Percentiles rank a stretch among this genome's conserved stretches.
These are phyloP conservation scores for Cheilosia urbana DNA, from an alignment of 2,888 invertebrate species.

Conservation along the genomic window DNA sequence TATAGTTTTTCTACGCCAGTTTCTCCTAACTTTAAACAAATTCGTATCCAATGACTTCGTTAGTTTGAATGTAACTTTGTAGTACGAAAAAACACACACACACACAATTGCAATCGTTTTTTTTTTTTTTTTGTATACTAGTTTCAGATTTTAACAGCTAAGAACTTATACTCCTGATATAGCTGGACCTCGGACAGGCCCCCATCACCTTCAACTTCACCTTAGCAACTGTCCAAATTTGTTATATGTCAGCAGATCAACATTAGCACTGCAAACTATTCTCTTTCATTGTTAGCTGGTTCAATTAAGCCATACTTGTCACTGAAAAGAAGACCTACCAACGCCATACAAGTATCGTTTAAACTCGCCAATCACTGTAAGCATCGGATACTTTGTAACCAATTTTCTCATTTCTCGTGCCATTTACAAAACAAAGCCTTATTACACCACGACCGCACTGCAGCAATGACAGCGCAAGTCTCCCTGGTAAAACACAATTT, in stretches of 20 bases:
- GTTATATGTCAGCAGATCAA: not conserved
- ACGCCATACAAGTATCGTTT: constrained; percentile 32
- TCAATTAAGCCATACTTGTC: constrained; percentile 32
- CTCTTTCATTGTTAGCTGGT: not conserved
- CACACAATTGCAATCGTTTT: no score
- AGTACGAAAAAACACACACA: no score
- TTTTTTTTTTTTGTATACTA: no score
- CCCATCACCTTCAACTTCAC: no score
- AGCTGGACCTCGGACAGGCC: no score
- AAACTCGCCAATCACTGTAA: constrained; percentile 46
- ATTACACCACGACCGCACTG: not conserved
- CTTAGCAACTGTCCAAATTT: not conserved
- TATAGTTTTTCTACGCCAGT: no score
- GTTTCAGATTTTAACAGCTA: no score
- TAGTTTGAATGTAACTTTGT: no score
- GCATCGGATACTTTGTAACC: constrained; percentile 47
- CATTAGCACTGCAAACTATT: not conserved
- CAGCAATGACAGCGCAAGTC: constrained; percentile 33
- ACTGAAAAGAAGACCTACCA: constrained; percentile 3
- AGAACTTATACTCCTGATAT: no score
- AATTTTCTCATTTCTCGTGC: constrained; percentile 48
- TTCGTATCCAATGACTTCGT: no score
- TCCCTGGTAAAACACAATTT: constrained; percentile 39
- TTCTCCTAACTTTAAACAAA: no score
- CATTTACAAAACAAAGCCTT: constrained; percentile 25